Evolutionary conservation across 2,797 vertebrate genomes (phyloP).

Genomic region (Pipistrellus nathusii): DNA sequence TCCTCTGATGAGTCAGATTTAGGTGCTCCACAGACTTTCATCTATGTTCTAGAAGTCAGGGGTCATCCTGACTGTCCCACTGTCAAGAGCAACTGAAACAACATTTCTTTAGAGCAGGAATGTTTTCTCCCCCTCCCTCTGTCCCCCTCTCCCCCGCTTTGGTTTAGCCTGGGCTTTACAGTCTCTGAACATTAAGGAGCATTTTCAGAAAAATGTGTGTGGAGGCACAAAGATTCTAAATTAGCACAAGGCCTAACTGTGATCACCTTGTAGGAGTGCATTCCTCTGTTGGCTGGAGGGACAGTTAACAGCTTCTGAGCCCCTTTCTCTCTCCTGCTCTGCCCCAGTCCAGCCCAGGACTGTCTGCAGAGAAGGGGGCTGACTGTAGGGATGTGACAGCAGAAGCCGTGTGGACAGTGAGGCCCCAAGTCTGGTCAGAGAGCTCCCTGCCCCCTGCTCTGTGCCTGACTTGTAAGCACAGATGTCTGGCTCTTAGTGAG

Average conservation of each 20-base stretch:
- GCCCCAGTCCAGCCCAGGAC: too few relatives aligned
- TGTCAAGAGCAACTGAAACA: background rate
- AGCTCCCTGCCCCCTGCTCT: conserved; percentile 53
- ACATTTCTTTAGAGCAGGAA: background rate
- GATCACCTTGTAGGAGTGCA: background rate
- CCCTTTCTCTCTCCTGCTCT: background rate
- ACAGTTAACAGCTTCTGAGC: background rate
- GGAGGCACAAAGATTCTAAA: background rate
- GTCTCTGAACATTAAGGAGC: background rate
- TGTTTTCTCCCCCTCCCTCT: background rate
- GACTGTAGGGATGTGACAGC: background rate
- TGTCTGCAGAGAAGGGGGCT: too few relatives aligned
- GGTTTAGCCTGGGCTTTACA: background rate
- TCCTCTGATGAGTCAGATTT: background rate
- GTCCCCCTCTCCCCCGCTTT: background rate
- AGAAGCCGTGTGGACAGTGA: conserved; percentile 51
- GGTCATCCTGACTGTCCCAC: background rate
- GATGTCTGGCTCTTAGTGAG: conserved; percentile 1
- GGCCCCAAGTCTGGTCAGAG: conserved; percentile 27
- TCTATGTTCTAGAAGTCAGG: background rate
- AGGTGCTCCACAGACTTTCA: background rate
- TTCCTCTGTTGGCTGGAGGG: background rate
- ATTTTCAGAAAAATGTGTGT: conserved; percentile 17
- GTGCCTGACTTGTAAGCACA: conserved; percentile 65
- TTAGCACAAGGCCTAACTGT: background rate